Evolutionary conservation across 2,888 invertebrate genomes (phyloP), one percentile per base, ranked within the genome.

Genomic region (Celastrina argiolus): DNA sequence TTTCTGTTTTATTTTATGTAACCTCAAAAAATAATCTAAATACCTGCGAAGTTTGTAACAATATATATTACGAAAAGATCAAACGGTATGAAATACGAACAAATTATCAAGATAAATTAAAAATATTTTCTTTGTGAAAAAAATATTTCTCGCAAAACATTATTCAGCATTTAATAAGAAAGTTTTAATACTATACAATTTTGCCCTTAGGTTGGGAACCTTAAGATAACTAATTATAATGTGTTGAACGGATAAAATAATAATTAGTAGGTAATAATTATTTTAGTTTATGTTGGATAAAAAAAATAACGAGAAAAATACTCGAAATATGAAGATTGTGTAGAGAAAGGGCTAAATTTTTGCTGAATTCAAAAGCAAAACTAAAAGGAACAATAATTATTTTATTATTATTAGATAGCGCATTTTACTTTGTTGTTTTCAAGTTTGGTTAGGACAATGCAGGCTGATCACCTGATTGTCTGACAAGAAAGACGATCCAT

Each of bases 81-180:
- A 51, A 22, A 51, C 51, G 51, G 3, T 22, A 22, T 22, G 45
- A 22, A 22, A 51, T 51, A 51, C 12, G 22, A 51, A 51, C 51
- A 51, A 51, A 22, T 51, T 45, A 45, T 45, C 8, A 45, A 45
- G 16, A 45, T 18, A 45, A 45, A 51, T 51, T 22, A 51, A 51
- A 51, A 51, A 51, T 51, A 22, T 51, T 51, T 51, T 51, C 51
- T 51, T 51, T 51, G 51, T 14, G 22, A 22, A 22, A 51, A 31
- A 45, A 51, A 51, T 51, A 14, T 51, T 22, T 12, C 51, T 22
- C 51, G 51, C 10, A 51, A 51, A 22, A 51, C 22, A 51, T 22
- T 51, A 22, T 22, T 51, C 22, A 51, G 12, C 12, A 22, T 12
- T 22, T 51, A 10, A 51, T 51, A 2, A 36, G 36, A 36, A 51